Conservation (phyloP, 2,888 invertebrate genomes). For the Campaea margaritaria region DNA sequence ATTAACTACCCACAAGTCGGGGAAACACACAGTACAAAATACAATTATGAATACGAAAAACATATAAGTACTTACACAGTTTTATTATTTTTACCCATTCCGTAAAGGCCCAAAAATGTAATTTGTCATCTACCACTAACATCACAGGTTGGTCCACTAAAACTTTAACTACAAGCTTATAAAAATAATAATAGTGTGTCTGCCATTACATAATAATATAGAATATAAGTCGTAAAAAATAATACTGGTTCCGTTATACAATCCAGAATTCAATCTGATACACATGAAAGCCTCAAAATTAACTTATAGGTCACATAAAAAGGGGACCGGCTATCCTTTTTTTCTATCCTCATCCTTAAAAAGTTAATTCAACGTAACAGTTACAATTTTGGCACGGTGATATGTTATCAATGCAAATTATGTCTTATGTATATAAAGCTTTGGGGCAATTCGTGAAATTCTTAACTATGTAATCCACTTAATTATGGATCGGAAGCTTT, state of each 20-base stretch:
- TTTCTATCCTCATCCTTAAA: neutral
- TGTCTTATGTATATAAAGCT: neutral
- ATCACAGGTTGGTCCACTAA: constrained; percentile 61
- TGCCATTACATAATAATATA: neutral
- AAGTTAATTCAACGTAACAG: neutral
- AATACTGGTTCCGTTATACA: constrained; percentile 20
- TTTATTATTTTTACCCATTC: constrained; percentile 26
- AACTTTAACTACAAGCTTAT: constrained; percentile 17
- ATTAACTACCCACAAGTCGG: neutral
- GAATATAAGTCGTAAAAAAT: constrained; percentile 13
- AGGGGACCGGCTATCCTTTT: neutral
- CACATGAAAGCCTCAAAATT: constrained; percentile 9
- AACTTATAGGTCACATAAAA: neutral
- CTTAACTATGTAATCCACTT: no score
- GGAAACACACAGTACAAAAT: constrained; percentile 2
- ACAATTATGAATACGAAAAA: neutral
- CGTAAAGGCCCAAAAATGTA: constrained; percentile 29
- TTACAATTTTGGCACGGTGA: constrained; percentile 12
- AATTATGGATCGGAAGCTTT: no score
- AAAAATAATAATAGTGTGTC: constrained; percentile 17
- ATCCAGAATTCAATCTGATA: constrained; percentile 1
- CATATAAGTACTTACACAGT: constrained; percentile 7
- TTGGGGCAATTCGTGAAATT: neutral
- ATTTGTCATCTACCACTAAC: constrained; percentile 54
- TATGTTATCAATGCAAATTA: constrained; percentile 1